A percentile compares a stretch with the other conserved stretches of the same genome.
Evolutionary conservation across 2,113 vertebrate species (phyloP).

Genomic region (Balaenoptera acutorostrata): DNA sequence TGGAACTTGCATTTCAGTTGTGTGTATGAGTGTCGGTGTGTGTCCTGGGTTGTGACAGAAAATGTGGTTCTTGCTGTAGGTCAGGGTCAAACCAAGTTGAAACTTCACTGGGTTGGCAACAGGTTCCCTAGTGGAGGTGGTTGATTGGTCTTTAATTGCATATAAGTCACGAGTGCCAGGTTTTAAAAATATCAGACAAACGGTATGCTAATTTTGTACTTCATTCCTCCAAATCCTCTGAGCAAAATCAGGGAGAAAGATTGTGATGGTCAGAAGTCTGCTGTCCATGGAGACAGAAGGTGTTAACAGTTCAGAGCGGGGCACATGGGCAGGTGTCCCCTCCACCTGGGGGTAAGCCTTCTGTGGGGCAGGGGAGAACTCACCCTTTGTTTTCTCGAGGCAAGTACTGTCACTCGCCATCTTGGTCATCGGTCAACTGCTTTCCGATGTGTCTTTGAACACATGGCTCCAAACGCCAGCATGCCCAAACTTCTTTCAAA

Average conservation of each 20-base stretch:
- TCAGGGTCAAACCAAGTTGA: not conserved
- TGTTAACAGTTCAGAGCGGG: not conserved
- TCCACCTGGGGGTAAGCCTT: not conserved
- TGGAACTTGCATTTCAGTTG: not conserved
- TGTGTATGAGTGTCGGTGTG: not conserved
- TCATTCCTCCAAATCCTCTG: not conserved
- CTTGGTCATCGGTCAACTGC: not conserved
- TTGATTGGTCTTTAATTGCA: not conserved
- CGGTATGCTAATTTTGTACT: not conserved
- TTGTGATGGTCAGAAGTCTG: not conserved
- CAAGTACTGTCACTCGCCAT: not conserved
- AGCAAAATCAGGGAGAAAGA: not conserved
- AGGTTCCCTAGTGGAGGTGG: not conserved
- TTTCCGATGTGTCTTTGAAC: not conserved
- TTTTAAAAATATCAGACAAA: not conserved
- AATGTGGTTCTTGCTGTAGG: not conserved
- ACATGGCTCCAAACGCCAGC: not conserved
- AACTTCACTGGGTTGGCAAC: not conserved
- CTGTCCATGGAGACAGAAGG: not conserved
- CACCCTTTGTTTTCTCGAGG: not conserved
- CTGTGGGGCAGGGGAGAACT: not conserved
- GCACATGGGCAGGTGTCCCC: not conserved
- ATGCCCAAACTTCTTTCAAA: not conserved
- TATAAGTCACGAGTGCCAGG: not conserved
- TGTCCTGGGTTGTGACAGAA: not conserved